Evolutionary conservation across 2,888 invertebrate species (phyloP), one percentile per base, ranked within the genome.

Genomic region (Agrypnus murinus): DNA sequence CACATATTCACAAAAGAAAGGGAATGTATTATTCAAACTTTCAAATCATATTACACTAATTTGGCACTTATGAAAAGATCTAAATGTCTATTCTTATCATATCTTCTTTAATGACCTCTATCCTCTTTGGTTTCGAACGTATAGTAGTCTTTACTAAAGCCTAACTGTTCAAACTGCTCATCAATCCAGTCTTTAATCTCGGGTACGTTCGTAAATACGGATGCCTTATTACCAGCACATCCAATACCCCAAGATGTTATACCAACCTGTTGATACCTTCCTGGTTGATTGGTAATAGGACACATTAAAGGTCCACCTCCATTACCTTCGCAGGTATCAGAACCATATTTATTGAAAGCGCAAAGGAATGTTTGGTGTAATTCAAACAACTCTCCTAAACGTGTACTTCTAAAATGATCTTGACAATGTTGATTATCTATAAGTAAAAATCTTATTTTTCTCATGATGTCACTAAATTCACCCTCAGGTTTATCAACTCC

Each of bases 301-400:
- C 94, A 95, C 0, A 92, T 92, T 9, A 95, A 85, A 0, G 94
- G 93, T 4, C 92, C 91, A 0, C 94, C 94, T 0, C 94, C 94
- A 80, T 95, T 94, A 4, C 74, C 91, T 78, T 88, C 89, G 85
- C 94, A 94, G 0, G 92, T 91, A 76, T 93, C 93, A 71, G 88
- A 89, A 10, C 89, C 91, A 0, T 84, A 77, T 77, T 92, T 92
- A 0, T 93, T 93, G 0, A 93, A 93, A 0, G 94, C 94, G 79
- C 95, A 95, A 69, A 93, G 88, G 81, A 94, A 93, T 0, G 90
- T 90, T 0, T 86, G 80, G 77, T 93, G 89, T 5, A 95, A 86
- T 43, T 85, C 78, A 81, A 92, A 94, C 79, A 87, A 85, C 0
- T 85, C 85, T 0, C 94, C 93, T 0, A 94, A 86, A 0, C 92